Conservation (phyloP, 2,797 vertebrate genomes). For the Austrolebias charrua region DNA sequence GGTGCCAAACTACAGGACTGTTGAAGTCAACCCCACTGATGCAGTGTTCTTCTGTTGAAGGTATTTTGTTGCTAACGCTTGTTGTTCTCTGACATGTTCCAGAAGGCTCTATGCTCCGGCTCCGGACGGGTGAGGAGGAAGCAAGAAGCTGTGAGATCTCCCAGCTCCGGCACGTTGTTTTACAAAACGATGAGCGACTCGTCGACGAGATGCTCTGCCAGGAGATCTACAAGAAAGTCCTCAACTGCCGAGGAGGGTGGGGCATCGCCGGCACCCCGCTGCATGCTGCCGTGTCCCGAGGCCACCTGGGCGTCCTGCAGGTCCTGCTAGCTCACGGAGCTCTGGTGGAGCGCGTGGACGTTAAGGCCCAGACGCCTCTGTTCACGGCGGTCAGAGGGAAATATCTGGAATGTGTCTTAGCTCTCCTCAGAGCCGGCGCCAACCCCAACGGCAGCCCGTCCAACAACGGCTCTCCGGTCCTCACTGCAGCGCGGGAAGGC, state of each 20-base stretch:
- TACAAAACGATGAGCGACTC: conserved; percentile 79
- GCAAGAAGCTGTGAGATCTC: conserved; percentile 72
- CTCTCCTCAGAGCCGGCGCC: conserved; percentile 86
- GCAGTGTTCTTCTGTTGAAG: too few species aligned
- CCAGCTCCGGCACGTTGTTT: conserved; percentile 81
- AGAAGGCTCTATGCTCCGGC: conserved; percentile 81
- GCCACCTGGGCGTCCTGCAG: conserved; percentile 81
- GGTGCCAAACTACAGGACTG: too few species aligned
- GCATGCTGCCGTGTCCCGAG: conserved; percentile 85
- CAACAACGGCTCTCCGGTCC: conserved; percentile 90
- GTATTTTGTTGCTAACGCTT: neutral
- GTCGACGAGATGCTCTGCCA: conserved; percentile 84
- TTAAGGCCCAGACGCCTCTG: conserved; percentile 93
- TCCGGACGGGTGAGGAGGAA: conserved; percentile 78
- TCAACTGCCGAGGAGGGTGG: conserved; percentile 90
- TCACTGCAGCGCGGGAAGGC: conserved; percentile 87
- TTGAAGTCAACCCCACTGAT: too few species aligned
- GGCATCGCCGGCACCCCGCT: conserved; percentile 88
- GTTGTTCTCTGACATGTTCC: neutral
- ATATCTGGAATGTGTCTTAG: conserved; percentile 86
- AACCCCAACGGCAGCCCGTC: conserved; percentile 83
- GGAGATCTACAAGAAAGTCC: conserved; percentile 84
- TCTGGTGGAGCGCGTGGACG: conserved; percentile 86
- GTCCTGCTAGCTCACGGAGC: conserved; percentile 88
- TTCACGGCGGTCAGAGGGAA: conserved; percentile 89